A percentile compares a stretch with the other conserved stretches of the same genome.
These are phyloP conservation scores for Peromyscus polionotus DNA, from an alignment of 2,113 vertebrate genomes.

Conservation along the genomic window DNA sequence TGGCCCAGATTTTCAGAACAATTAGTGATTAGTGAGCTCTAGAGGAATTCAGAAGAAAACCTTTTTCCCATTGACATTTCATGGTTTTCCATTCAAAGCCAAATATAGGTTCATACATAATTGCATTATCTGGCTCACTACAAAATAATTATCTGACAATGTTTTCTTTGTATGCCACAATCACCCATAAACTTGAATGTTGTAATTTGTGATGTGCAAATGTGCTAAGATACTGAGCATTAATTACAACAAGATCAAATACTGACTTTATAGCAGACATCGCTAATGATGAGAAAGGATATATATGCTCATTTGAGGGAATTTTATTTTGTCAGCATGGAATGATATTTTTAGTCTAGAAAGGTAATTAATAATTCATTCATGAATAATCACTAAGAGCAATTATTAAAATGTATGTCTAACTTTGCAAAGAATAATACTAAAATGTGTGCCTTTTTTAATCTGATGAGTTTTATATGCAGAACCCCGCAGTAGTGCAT, in stretches of 20 bases:
- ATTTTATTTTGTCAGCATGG: constrained; percentile 86
- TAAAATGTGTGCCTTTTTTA: constrained; percentile 86
- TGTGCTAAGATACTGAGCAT: constrained; percentile 84
- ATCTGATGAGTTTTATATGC: constrained; percentile 45
- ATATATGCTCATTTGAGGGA: constrained; percentile 79
- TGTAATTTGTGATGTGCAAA: constrained; percentile 84
- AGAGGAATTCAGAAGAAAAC: not conserved
- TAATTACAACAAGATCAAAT: constrained; percentile 88
- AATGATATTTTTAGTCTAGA: constrained; percentile 87
- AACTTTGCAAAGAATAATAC: constrained; percentile 90
- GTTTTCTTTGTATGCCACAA: constrained; percentile 58
- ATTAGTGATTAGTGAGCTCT: constrained; percentile 10
- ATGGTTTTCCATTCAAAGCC: not conserved
- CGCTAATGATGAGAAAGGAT: constrained; percentile 83
- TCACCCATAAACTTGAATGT: constrained; percentile 42
- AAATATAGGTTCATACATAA: not conserved
- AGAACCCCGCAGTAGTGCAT: not conserved
- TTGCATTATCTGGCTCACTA: constrained; percentile 56
- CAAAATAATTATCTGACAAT: constrained; percentile 56
- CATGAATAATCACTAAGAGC: constrained; percentile 92
- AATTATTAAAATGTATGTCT: constrained; percentile 95
- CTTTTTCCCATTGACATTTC: not conserved
- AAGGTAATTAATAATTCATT: constrained; percentile 95
- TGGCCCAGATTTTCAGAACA: constrained; percentile 28
- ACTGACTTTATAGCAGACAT: constrained; percentile 74